phyloP scores from a whole-genome alignment of 1,140 invertebrate species.

The Amphibalanus amphitrite region DNA sequence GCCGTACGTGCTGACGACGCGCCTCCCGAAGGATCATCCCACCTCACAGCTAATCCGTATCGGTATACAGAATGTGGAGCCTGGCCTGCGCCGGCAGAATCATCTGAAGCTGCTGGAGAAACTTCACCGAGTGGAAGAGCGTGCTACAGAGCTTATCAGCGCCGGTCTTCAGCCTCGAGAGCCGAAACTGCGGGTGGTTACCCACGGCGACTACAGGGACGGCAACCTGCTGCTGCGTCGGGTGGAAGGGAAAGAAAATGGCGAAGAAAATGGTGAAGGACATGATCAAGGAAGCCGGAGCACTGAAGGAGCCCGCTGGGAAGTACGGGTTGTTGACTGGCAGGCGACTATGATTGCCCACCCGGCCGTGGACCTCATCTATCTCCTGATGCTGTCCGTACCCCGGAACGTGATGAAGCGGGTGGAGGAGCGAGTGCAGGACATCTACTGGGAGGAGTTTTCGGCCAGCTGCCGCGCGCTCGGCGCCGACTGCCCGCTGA shows the following conservation, averaged over 20 bases:
- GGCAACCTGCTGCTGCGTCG: background rate
- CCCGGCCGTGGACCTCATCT: background rate
- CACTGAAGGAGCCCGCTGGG: background rate
- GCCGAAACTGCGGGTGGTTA: background rate
- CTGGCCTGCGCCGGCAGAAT: background rate
- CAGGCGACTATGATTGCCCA: background rate
- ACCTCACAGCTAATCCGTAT: background rate
- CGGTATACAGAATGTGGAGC: background rate
- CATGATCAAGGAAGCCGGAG: too few relatives aligned
- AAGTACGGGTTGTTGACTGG: background rate
- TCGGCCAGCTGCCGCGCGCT: background rate
- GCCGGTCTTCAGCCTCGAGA: background rate
- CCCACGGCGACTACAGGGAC: background rate
- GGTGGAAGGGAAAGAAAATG: too few relatives aligned
- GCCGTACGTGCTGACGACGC: background rate
- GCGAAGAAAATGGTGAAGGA: too few relatives aligned
- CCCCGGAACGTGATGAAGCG: background rate
- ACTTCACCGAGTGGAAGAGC: background rate
- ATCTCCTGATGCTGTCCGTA: background rate
- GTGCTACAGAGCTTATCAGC: background rate
- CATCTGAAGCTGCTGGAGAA: background rate
- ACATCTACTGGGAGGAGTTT: background rate
- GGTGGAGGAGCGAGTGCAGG: background rate
- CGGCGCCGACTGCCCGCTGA: background rate
- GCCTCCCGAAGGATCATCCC: background rate